Base-by-base conservation (phyloP, 2,888 invertebrate species). In the Morpho achilles region DNA sequence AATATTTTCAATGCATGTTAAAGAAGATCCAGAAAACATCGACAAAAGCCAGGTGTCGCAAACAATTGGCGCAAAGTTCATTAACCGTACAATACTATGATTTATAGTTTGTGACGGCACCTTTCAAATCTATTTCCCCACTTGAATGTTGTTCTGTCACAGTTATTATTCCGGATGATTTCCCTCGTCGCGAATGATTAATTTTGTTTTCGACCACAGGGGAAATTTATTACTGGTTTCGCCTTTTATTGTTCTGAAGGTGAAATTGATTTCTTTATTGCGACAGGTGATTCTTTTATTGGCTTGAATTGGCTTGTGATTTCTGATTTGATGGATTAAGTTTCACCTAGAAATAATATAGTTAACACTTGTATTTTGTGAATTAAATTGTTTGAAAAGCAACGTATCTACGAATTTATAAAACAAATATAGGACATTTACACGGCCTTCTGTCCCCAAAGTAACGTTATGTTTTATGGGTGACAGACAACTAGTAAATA, bases 171-270 rank as follows among this genome's bases (percentile, higher is more conserved):
- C 62, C 51, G 53, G 56, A 63, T 72, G 74, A 76, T 76, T 75
- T 76, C 77, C 74, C 77, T n/a, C 8, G 75, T 63, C 62, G 67
- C 63, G 69, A 72, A 70, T 77, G 71, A 76, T 77, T 75, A 76
- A 76, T 73, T 69, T 69, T 61, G 64, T 66, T 59, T 59, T 59
- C 39, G 56, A 60, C 64, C 76, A 66, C 63, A 58, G 54, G 75
- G 74, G 76, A 77, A 75, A 77, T 76, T 74, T 75, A 74, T 66
- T 55, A 66, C 50, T 8, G 41, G 44, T 53, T 44, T 63, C 32
- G 49, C 54, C 61, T 62, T 67, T 53, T 53, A 53, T 65, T 62
- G 60, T 61, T 66, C 58, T 61, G 58, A 58, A 58, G 40, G 42
- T 45, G 48, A 46, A 61, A 67, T 66, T 65, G 66, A 63, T 66